Evolutionary conservation across 1,140 invertebrate genomes (phyloP).

Genomic region (Amyelois transitella): DNA sequence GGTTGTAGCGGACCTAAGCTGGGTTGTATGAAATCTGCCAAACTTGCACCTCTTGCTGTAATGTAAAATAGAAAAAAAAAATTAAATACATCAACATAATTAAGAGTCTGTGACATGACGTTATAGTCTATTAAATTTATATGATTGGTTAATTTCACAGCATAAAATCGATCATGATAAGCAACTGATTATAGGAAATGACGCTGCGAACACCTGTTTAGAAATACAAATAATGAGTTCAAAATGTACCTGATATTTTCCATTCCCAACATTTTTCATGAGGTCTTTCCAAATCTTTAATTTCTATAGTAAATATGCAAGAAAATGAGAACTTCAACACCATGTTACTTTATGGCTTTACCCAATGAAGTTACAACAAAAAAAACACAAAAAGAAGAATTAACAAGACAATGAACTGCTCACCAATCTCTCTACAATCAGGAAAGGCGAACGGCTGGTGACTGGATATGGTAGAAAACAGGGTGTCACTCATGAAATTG

Average conservation of each 20-base stretch:
- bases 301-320: no score
- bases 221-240: no score
- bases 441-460: constrained; percentile 97
- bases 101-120: no score
- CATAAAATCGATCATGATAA: no score
- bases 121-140: no score
- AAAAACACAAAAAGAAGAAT: no score
- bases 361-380: no score
- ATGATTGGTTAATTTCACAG: not conserved
- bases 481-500: constrained; percentile 91
- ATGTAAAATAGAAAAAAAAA: constrained; percentile 30
- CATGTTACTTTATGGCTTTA: no score
- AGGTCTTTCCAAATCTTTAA: no score
- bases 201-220: not conserved
- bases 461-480: constrained; percentile 89
- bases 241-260: no score
- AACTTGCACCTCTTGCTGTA: constrained; percentile 77
- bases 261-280: no score
- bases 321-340: no score
- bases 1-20: constrained; percentile 97
- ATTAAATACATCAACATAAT: constrained; percentile 12
- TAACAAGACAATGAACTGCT: constrained; percentile 14
- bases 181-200: not conserved
- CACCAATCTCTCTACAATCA: constrained; percentile 96
- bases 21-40: constrained; percentile 98